These are phyloP conservation scores for Agapetus fuscipes DNA, from an alignment of 2,888 invertebrate genomes.

Conservation along the genomic window DNA sequence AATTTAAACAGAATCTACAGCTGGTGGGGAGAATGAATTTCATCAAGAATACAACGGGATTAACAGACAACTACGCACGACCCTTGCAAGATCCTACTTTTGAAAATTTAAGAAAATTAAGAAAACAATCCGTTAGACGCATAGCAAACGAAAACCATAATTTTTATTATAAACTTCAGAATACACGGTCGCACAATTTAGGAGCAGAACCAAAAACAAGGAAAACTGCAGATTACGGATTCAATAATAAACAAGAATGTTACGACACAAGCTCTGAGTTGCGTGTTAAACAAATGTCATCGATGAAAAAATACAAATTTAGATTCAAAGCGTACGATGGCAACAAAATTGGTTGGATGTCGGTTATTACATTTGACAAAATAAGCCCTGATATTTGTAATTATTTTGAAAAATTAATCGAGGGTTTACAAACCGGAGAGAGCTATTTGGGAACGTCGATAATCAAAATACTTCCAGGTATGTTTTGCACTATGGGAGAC, in stretches of 20 bases:
- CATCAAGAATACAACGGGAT: constrained; percentile 6
- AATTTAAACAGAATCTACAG: constrained; percentile 2
- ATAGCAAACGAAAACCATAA: no score
- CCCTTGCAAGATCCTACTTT: background rate
- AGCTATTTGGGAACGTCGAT: constrained; percentile 11
- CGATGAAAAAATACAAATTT: no score
- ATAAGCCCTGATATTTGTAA: constrained; percentile 8
- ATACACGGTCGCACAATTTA: no score
- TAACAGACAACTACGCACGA: constrained; percentile 7
- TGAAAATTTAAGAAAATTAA: no score
- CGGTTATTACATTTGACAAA: constrained; percentile 10
- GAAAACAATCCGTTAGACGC: no score
- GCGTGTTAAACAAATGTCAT: no score
- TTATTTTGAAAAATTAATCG: constrained; percentile 6
- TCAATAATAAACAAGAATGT: no score
- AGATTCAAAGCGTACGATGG: constrained; percentile 7
- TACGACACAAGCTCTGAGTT: no score
- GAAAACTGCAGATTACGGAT: no score
- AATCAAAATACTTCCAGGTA: constrained; percentile 10
- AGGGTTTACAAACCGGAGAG: constrained; percentile 2
- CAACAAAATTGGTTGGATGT: constrained; percentile 5
- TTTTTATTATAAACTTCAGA: no score
- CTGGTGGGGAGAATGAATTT: constrained; percentile 5
- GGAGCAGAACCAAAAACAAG: no score
- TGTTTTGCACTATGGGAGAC: constrained; percentile 11